Conservation (phyloP, 1,140 invertebrate species). For the Cheumatopsyche charites region DNA sequence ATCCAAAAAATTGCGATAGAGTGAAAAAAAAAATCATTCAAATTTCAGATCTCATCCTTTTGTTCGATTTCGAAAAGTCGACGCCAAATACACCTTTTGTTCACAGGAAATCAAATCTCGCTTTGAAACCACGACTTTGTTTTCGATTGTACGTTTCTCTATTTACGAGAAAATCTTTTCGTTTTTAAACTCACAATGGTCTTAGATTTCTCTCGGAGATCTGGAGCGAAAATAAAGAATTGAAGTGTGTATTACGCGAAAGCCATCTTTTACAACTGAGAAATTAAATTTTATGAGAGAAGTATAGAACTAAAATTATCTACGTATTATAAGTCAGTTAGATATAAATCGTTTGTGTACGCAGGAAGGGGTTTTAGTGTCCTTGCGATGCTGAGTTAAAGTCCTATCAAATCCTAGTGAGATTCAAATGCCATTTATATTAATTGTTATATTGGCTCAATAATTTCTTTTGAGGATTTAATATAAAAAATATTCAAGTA, state of each 20-base stretch:
- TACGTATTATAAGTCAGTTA: no score
- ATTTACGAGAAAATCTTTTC: conserved; percentile 6
- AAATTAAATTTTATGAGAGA: no score
- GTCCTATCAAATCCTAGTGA: no score
- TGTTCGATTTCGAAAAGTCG: neutral
- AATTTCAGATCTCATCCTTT: neutral
- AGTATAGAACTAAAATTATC: no score
- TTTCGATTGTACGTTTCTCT: neutral
- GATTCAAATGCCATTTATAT: no score
- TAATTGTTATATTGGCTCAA: no score
- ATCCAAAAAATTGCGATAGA: neutral
- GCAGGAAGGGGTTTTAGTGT: no score
- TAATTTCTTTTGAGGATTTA: no score
- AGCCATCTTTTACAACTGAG: no score
- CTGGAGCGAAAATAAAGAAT: neutral
- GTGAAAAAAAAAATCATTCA: conserved; percentile 1
- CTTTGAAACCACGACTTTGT: neutral
- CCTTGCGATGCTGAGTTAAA: no score
- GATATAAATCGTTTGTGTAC: no score
- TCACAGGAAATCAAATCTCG: neutral
- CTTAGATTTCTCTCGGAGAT: neutral
- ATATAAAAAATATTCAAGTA: no score
- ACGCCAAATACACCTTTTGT: conserved; percentile 5
- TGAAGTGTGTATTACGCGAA: neutral
- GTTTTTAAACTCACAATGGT: neutral